A percentile compares a stretch with the other conserved stretches of the same genome.
phyloP scores from a whole-genome alignment of 2,888 invertebrate genomes.

The Hyposoter didymator region DNA sequence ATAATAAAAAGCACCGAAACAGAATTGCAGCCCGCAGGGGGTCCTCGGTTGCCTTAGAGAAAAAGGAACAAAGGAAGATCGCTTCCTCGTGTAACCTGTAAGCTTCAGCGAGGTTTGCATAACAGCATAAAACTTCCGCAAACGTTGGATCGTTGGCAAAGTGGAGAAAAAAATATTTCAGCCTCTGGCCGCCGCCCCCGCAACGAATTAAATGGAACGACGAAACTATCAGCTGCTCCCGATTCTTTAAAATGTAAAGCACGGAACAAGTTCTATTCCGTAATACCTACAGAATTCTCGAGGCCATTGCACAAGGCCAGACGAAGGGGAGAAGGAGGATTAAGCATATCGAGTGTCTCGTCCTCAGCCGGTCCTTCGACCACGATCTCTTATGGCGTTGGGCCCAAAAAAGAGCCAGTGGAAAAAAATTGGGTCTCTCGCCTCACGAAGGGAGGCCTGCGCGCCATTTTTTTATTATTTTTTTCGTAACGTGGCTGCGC shows the following conservation, averaged over 20 bases:
- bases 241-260: slow-evolving; percentile 33
- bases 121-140: slow-evolving; percentile 53
- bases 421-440: slow-evolving; percentile 47
- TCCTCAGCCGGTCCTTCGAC: background rate
- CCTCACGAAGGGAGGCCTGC: background rate
- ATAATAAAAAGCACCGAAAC: slow-evolving; percentile 23
- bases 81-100: slow-evolving; percentile 48
- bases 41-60: slow-evolving; percentile 18
- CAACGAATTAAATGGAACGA: slow-evolving; percentile 41
- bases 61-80: slow-evolving; percentile 12
- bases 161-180: slow-evolving; percentile 3
- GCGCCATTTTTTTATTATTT: slow-evolving; percentile 17
- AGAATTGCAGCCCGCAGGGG: slow-evolving; percentile 47
- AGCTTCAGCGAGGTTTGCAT: slow-evolving; percentile 47
- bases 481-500: slow-evolving; percentile 29
- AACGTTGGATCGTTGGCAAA: slow-evolving; percentile 25
- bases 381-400: slow-evolving; percentile 20
- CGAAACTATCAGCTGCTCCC: slow-evolving; percentile 49
- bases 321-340: slow-evolving; percentile 45
- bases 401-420: slow-evolving; percentile 37
- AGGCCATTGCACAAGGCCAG: slow-evolving; percentile 46
- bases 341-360: slow-evolving; percentile 65
- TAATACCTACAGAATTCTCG: slow-evolving; percentile 40
- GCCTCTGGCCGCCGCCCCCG: background rate
- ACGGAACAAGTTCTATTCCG: slow-evolving; percentile 30